phyloP scores from a whole-genome alignment of 2,797 vertebrate species.

The Gallinago stenura region DNA sequence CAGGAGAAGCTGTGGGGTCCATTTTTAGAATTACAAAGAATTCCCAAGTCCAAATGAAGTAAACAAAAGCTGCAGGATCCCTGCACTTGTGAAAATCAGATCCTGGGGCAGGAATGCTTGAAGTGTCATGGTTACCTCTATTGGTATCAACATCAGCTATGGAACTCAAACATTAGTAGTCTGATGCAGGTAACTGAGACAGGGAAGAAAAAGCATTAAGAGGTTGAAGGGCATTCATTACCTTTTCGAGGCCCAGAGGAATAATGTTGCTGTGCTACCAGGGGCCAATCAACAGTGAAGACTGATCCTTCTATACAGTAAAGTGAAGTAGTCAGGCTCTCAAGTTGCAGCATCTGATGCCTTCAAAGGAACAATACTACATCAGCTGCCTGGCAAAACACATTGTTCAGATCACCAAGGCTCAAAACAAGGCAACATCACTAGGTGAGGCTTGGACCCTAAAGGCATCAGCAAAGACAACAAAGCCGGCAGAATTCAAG shows the following conservation, averaged over 20 bases:
- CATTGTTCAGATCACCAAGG: constrained; percentile 84
- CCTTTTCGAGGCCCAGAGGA: constrained; percentile 89
- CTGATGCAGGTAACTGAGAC: constrained; percentile 79
- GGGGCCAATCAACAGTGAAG: constrained; percentile 90
- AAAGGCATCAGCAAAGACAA: neutral
- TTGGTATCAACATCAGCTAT: neutral
- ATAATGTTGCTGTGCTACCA: constrained; percentile 87
- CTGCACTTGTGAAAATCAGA: neutral
- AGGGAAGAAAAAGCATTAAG: constrained; percentile 89
- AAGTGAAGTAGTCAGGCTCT: constrained; percentile 88
- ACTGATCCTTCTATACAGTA: constrained; percentile 84
- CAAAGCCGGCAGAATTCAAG: neutral
- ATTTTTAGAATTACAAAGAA: neutral
- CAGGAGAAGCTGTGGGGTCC: neutral
- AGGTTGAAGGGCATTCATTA: constrained; percentile 83
- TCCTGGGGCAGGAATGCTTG: neutral
- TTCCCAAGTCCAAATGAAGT: neutral
- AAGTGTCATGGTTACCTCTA: neutral
- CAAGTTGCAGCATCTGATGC: constrained; percentile 88
- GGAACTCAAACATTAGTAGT: constrained; percentile 54
- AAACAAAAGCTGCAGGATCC: neutral
- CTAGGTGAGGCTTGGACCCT: neutral
- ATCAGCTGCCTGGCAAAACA: constrained; percentile 88
- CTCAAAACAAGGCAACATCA: constrained; percentile 81
- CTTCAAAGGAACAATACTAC: constrained; percentile 87